Evolutionary conservation across 92 coral and sea anemone genomes (phyloP).

Genomic region (Actinernus sp.): DNA sequence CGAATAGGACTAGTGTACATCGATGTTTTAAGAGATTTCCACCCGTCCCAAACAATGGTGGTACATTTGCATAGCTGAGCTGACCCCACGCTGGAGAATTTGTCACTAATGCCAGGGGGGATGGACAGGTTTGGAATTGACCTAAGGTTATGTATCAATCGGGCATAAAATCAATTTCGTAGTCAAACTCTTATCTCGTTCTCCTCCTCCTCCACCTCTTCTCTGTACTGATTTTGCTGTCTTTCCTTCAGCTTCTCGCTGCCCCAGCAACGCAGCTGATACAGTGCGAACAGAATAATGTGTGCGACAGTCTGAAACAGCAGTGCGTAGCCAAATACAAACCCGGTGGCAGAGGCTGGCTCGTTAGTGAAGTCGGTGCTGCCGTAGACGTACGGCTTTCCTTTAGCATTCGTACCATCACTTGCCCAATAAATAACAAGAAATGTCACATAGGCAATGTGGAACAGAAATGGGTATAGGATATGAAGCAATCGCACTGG

Average conservation of each 20-base stretch:
- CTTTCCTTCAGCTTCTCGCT: constrained; percentile 4
- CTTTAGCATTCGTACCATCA: constrained; percentile 37
- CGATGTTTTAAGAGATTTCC: no score
- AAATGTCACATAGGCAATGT: constrained; percentile 58
- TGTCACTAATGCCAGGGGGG: no score
- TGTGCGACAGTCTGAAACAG: constrained; percentile 76
- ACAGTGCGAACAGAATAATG: constrained; percentile 65
- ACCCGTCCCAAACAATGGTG: no score
- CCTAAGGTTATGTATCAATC: no score
- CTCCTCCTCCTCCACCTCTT: no score
- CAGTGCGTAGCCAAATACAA: constrained; percentile 49
- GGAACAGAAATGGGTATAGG: constrained; percentile 70
- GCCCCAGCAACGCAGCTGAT: constrained; percentile 53
- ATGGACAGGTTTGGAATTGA: no score
- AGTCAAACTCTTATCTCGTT: no score
- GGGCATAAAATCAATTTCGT: no score
- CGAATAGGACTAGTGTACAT: no score
- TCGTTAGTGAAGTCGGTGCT: constrained; percentile 63
- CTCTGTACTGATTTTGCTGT: no score
- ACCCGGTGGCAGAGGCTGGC: constrained; percentile 56
- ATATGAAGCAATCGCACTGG: constrained; percentile 83
- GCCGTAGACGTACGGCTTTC: constrained; percentile 64
- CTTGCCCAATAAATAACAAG: constrained; percentile 84
- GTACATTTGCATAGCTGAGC: no score
- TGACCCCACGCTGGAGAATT: no score